Conservation (phyloP, 2,888 invertebrate genomes). For the Drosophila anceps region DNA sequence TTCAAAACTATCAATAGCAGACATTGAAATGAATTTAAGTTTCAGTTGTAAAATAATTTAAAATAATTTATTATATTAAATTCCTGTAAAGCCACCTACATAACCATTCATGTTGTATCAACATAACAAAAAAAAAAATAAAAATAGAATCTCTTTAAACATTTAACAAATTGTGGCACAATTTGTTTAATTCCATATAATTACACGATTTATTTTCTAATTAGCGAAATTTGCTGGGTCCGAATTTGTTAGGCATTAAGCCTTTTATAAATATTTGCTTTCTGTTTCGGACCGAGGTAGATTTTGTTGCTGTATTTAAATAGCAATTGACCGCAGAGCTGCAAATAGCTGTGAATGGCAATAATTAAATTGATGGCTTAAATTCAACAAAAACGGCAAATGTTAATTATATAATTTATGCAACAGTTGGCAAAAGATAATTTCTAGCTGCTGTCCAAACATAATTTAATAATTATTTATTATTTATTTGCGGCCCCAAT, state of each 20-base stretch:
- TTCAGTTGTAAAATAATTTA: background rate
- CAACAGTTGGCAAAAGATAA: slow-evolving; percentile 6
- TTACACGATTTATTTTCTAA: slow-evolving; percentile 57
- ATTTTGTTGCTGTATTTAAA: slow-evolving; percentile 35
- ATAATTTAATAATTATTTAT: slow-evolving; percentile 16
- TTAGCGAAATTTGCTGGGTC: slow-evolving; percentile 45
- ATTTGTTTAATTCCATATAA: slow-evolving; percentile 37
- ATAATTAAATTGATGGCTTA: slow-evolving; percentile 66
- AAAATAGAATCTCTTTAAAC: background rate
- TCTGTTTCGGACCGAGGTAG: background rate
- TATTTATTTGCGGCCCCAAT: slow-evolving; percentile 4
- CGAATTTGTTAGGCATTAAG: slow-evolving; percentile 23
- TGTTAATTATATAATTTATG: slow-evolving; percentile 59
- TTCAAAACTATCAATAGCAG: background rate
- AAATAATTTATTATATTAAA: background rate
- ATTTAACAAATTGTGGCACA: slow-evolving; percentile 1
- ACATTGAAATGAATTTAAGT: background rate
- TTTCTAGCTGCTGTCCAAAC: background rate
- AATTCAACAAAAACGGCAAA: slow-evolving; percentile 26
- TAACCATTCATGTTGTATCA: background rate
- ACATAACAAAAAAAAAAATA: too few relatives aligned
- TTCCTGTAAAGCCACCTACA: background rate
- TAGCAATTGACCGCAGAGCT: slow-evolving; percentile 42
- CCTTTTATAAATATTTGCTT: slow-evolving; percentile 55
- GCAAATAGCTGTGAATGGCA: slow-evolving; percentile 36